Conservation (phyloP, 37 sponge, comb jelly and placozoan genomes). For the Amphimedon queenslandica region DNA sequence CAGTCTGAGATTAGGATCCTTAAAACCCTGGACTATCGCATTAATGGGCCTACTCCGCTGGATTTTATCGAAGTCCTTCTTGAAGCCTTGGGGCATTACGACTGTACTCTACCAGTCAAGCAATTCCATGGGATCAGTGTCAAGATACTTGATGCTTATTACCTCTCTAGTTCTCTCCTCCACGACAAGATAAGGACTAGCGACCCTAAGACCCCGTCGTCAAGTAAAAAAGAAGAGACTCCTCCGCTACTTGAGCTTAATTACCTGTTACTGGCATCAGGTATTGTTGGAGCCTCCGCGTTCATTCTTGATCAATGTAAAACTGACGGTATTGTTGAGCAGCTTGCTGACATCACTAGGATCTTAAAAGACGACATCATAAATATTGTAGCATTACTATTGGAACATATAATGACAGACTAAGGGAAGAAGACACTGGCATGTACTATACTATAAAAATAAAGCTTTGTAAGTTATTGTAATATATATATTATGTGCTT, state of each 20-base stretch:
- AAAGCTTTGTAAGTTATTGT: too few species aligned
- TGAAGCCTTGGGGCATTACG: constrained; percentile 45
- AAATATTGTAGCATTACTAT: constrained; percentile 53
- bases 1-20: constrained; percentile 89
- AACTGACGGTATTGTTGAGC: constrained; percentile 33
- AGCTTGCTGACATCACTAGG: constrained; percentile 50
- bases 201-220: neutral
- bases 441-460: neutral
- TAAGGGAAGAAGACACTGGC: neutral
- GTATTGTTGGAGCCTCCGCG: constrained; percentile 55
- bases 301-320: constrained; percentile 52
- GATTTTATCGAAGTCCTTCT: constrained; percentile 68
- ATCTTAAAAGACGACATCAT: constrained; percentile 53
- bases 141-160: constrained; percentile 54
- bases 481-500: neutral
- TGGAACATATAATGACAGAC: constrained; percentile 55
- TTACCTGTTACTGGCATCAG: constrained; percentile 48
- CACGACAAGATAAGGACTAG: constrained; percentile 7
- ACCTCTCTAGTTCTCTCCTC: constrained; percentile 15
- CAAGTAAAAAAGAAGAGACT: neutral
- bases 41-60: constrained; percentile 49
- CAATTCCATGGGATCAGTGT: constrained; percentile 60
- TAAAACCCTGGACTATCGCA: constrained; percentile 62
- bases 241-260: constrained; percentile 35
- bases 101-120: constrained; percentile 32